These are phyloP conservation scores for Sardina pilchardus DNA, from an alignment of 2,113 vertebrate species.

Conservation along the genomic window DNA sequence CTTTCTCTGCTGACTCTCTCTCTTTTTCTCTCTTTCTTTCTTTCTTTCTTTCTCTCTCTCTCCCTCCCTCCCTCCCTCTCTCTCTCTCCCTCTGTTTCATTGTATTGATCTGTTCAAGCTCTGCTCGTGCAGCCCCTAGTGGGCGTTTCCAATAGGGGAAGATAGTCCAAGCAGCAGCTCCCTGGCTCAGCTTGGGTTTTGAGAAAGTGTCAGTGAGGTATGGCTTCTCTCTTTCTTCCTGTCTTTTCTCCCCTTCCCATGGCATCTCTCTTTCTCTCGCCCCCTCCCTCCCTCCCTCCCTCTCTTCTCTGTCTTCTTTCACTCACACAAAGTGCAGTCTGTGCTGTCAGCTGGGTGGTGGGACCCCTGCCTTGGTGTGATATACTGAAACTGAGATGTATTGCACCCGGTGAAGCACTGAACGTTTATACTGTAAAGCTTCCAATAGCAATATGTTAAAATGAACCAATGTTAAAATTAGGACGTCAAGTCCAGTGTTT, in stretches of 20 bases:
- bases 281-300: neutral
- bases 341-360: conserved; percentile 24
- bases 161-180: conserved; percentile 28
- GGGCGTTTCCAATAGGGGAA: conserved; percentile 50
- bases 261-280: neutral
- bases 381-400: conserved; percentile 24
- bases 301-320: neutral
- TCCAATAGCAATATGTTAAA: neutral
- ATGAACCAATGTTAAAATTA: no score
- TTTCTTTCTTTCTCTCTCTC: conserved; percentile 32
- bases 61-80: conserved; percentile 33
- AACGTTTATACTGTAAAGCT: neutral
- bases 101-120: conserved; percentile 52
- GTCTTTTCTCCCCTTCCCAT: neutral
- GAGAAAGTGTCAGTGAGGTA: neutral
- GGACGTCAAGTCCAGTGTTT: no score
- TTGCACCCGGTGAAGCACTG: neutral
- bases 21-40: conserved; percentile 31
- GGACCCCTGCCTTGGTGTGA: conserved; percentile 27
- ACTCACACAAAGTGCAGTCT: conserved; percentile 32
- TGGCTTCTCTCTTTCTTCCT: neutral
- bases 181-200: conserved; percentile 7
- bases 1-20: conserved; percentile 22
- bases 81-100: conserved; percentile 56
- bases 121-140: conserved; percentile 74